Evolutionary conservation across 2,888 invertebrate genomes (phyloP), one percentile per base, ranked within the genome.

Genomic region (Beris chalybata): DNA sequence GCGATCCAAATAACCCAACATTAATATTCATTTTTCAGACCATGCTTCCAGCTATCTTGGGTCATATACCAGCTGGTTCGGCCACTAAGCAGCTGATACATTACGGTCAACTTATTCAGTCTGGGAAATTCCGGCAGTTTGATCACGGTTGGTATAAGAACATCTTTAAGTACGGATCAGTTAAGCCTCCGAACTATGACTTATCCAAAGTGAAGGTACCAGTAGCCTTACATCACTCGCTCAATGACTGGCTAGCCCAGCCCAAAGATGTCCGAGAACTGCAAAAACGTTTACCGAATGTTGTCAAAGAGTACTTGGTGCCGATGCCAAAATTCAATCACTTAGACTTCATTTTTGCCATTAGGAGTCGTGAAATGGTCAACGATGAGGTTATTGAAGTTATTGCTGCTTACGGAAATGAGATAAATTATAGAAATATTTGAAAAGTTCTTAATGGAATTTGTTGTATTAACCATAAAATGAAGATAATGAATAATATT

Each of bases 181-280:
- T 61, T 1, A 57, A 64, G 7, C 81, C 83, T 9, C 81, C 82
- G 0, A 71, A 71, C 11, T 83, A 83, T 69, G 67, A 71, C 1
- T 64, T 82, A 53, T 73, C 73, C 5, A 76, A 76, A 9, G 72
- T 83, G 12, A 71, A 66, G 1, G 74, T 77, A 0, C 82, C 82
- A 0, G 76, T 83, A 5, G 76, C 78, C 6, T 70, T 83, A 56
- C 77, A 82, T 57, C 81, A 80, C 70, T 84, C 86, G 3, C 79
- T 81, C 9, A 83, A 81, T 30, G 89, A 89, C 73, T 86, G 84
- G 74, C 75, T 89, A 12, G 83, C 88, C 4, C 75, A 81, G 52
- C 77, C 82, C 1, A 71, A 71, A 71, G 86, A 87, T 70, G 84
- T 86, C 0, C 71, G 80, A 4, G 73, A 75, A 38, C 73, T 86